Percentiles rank a stretch among this genome's conserved stretches.
phyloP scores from a whole-genome alignment of 2,888 invertebrate genomes.

The Polyommatus iphigenia region DNA sequence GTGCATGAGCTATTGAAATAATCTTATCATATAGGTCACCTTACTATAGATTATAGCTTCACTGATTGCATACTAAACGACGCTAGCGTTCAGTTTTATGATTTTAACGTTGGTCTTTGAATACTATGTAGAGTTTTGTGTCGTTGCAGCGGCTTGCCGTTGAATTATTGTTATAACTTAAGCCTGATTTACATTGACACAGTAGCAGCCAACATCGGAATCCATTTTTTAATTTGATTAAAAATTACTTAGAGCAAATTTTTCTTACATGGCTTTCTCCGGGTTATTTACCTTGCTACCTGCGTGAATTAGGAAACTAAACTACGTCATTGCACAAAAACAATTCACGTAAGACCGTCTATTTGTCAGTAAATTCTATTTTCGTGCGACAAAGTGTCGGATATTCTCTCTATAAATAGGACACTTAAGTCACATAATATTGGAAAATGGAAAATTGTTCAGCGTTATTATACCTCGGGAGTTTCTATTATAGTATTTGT shows the following conservation, averaged over 20 bases:
- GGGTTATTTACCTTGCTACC: neutral
- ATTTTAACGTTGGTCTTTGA: conserved; percentile 31
- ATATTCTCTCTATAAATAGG: neutral
- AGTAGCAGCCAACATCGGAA: neutral
- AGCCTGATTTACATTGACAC: neutral
- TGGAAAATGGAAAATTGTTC: neutral
- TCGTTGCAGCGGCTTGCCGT: neutral
- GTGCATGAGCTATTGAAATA: conserved; percentile 65
- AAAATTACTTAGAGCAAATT: neutral
- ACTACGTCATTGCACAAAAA: conserved; percentile 19
- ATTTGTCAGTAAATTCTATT: conserved; percentile 8
- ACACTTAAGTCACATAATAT: neutral
- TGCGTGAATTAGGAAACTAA: neutral
- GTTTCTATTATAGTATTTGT: neutral
- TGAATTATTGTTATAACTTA: neutral
- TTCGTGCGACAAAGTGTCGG: neutral
- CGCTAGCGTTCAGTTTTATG: conserved; percentile 20
- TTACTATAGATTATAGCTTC: conserved; percentile 71
- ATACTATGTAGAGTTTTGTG: neutral
- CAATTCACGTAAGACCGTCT: conserved; percentile 7
- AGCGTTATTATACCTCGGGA: neutral
- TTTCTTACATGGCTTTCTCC: neutral
- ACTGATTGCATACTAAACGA: conserved; percentile 47
- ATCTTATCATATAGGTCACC: conserved; percentile 81
- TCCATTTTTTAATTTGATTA: neutral